A percentile compares a stretch with the other conserved stretches of the same genome.
phyloP scores from a whole-genome alignment of 2,888 invertebrate species.

The Agrochola litura region DNA sequence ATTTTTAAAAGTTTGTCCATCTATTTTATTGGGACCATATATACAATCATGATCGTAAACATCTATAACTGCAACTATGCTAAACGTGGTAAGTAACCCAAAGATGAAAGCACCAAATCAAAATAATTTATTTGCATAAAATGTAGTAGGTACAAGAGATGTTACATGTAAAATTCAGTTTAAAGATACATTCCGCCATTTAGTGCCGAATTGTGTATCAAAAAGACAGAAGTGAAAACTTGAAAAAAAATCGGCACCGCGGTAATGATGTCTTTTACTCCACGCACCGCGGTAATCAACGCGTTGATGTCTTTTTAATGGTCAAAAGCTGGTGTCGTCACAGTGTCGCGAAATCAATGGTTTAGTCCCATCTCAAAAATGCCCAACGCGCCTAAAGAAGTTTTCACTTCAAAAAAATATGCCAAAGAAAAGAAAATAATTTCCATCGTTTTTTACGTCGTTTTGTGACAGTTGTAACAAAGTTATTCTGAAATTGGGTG shows the following conservation, averaged over 20 bases:
- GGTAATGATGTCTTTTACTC: too few relatives aligned
- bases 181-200: neutral
- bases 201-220: neutral
- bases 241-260: too few relatives aligned
- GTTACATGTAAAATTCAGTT: neutral
- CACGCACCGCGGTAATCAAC: too few relatives aligned
- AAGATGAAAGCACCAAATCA: neutral
- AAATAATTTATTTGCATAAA: neutral
- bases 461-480: neutral
- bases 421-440: neutral
- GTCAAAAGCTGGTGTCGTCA: too few relatives aligned
- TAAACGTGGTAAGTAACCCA: neutral
- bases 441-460: neutral
- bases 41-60: neutral
- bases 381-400: too few relatives aligned
- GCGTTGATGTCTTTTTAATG: too few relatives aligned
- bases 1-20: too few relatives aligned
- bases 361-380: too few relatives aligned
- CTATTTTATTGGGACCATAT: too few relatives aligned
- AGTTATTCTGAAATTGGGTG: neutral
- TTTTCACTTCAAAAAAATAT: too few relatives aligned
- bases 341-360: too few relatives aligned
- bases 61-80: neutral
- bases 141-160: neutral
- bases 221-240: too few relatives aligned